A percentile compares a stretch with the other conserved stretches of the same genome.
phyloP scores from a whole-genome alignment of 1,140 invertebrate species.

The Drosophila sturtevanti region DNA sequence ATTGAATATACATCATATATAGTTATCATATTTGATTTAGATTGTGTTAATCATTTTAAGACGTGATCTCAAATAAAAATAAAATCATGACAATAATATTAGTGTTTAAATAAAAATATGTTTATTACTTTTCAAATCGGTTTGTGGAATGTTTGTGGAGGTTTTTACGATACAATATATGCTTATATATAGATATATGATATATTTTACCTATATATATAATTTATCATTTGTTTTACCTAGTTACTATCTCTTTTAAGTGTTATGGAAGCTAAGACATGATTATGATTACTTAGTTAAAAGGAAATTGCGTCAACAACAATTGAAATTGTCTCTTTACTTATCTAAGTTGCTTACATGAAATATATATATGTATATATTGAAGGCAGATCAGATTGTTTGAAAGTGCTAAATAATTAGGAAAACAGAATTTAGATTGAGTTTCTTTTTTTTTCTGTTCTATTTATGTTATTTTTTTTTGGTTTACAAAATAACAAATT shows the following conservation, averaged over 20 bases:
- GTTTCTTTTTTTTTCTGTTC: background rate
- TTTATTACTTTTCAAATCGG: background rate
- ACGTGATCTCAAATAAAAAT: background rate
- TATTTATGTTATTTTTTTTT: background rate
- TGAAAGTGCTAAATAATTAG: too few relatives aligned
- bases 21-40: conserved; percentile 1
- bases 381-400: background rate
- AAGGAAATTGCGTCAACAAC: background rate
- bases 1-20: background rate
- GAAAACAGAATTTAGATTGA: background rate
- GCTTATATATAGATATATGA: too few relatives aligned
- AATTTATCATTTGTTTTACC: background rate
- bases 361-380: background rate
- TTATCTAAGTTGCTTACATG: background rate
- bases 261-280: conserved; percentile 1
- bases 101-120: background rate
- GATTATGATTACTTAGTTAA: background rate
- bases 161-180: too few relatives aligned
- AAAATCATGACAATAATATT: background rate
- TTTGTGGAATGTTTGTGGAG: background rate
- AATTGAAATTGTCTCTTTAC: background rate
- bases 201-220: too few relatives aligned
- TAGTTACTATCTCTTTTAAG: background rate
- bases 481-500: conserved; percentile 5
- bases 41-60: conserved; percentile 1